Base-by-base conservation (phyloP, 2,797 vertebrate species). In the Macrochelys suwanniensis region DNA sequence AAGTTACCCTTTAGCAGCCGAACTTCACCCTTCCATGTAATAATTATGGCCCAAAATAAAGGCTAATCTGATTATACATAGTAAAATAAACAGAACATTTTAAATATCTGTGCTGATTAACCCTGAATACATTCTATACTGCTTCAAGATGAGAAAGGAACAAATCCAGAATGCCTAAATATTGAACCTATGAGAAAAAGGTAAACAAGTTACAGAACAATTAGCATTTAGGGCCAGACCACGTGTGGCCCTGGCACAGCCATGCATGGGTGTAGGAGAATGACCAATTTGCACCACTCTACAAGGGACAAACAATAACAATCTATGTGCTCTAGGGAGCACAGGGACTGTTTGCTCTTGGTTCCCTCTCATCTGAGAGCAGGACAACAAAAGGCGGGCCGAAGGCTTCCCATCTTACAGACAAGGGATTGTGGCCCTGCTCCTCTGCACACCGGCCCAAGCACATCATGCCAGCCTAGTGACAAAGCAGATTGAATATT, bases 11-110 rank as follows among this genome's bases (percentile, higher is more conserved):
- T 95, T 79, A 51, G 78, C 57, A 92, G 93, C 85, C 86, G 95
- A 94, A 97, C 78, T 87, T 90, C 95, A 95, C 85, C 87, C 68
- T 96, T 96, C 87, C 92, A 23, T 89, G 42, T 81, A 96, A 97
- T 96, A 97, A 97, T 95, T 97, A 87, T 7, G 95, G 59, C 89
- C 95, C 88, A 97, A 93, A 96, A 68, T 19, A 31, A 97, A 96
- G 94, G 94, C 96, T 97, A 96, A 91, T 90, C 74, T 92, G 81
- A 96, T 88, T 96, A 96, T 76, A 93, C 77, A 89, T 86, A 95
- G 84, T 78, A 89, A 86, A 94, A 92, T 88, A 97, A 95, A 97
- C 61, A 95, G 53, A 95, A 53, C 71, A 74, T 71, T 96, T 97
- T 49, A 85, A 96, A 83, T 68, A 93, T 61, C 77, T 86, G 88